Percentiles rank a stretch among this genome's conserved stretches.
phyloP scores from a whole-genome alignment of 1,140 invertebrate species.

The Leptoteleia sp. region DNA sequence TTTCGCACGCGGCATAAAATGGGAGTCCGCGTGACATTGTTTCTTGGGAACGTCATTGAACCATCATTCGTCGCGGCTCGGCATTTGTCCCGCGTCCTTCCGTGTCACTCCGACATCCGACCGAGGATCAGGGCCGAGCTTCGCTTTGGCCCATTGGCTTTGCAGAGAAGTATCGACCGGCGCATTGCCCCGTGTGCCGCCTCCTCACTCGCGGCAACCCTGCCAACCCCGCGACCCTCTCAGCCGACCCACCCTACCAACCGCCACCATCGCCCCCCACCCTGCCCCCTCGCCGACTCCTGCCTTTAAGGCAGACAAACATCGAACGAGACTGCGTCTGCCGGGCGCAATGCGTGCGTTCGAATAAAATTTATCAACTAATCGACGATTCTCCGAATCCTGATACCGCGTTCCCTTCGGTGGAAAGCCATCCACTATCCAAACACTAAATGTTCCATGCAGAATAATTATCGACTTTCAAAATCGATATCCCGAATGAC shows the following conservation, averaged over 20 bases:
- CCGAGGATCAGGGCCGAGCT: constrained; percentile 62
- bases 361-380: constrained; percentile 10
- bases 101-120: constrained; percentile 57
- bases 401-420: too few relatives aligned
- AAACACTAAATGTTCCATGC: constrained; percentile 1
- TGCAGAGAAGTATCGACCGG: constrained; percentile 66
- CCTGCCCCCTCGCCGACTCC: not conserved
- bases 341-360: constrained; percentile 34
- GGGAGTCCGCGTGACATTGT: constrained; percentile 36
- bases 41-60: constrained; percentile 39
- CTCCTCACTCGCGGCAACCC: constrained; percentile 27
- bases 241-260: too few relatives aligned
- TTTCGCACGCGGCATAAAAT: constrained; percentile 19
- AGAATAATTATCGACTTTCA: constrained; percentile 10
- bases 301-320: constrained; percentile 58
- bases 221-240: constrained; percentile 15
- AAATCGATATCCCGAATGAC: constrained; percentile 18
- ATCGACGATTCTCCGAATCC: too few relatives aligned
- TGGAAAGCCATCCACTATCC: too few relatives aligned
- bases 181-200: constrained; percentile 51
- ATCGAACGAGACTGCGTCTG: constrained; percentile 54
- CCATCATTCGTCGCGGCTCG: constrained; percentile 22
- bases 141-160: constrained; percentile 65
- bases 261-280: too few relatives aligned
- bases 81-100: constrained; percentile 51